phyloP scores from a whole-genome alignment of 2,113 vertebrate species.

The Eupsittula cactorum region DNA sequence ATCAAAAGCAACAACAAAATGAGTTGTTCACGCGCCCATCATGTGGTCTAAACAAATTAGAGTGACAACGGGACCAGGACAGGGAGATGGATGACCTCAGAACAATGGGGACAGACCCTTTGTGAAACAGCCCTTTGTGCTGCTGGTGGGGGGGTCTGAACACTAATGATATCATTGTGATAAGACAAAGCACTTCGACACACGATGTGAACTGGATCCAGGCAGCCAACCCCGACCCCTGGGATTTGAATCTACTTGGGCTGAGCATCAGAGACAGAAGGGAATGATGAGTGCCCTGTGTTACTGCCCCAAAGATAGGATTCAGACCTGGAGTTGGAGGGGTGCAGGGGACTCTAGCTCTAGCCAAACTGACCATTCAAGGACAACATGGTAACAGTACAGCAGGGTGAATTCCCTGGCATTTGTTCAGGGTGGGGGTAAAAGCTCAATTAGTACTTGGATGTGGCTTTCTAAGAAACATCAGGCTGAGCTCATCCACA shows the following conservation, averaged over 20 bases:
- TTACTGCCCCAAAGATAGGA: background rate
- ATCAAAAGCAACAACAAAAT: slow-evolving; percentile 43
- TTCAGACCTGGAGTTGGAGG: background rate
- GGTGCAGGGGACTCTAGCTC: background rate
- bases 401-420: background rate
- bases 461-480: background rate
- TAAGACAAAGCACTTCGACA: background rate
- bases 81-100: slow-evolving; percentile 42
- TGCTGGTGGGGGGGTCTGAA: background rate
- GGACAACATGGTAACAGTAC: background rate
- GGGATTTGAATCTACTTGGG: background rate
- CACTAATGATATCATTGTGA: background rate
- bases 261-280: background rate
- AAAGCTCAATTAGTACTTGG: background rate
- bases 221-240: background rate
- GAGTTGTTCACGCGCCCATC: slow-evolving; percentile 18
- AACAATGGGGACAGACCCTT: slow-evolving; percentile 23
- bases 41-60: slow-evolving; percentile 59
- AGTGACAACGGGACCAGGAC: slow-evolving; percentile 24
- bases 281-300: background rate
- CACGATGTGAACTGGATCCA: background rate
- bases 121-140: slow-evolving; percentile 8
- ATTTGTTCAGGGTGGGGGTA: background rate
- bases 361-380: background rate
- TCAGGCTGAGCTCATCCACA: background rate